Conservation (phyloP, 2,113 vertebrate genomes). For the Poeciliopsis turrubarensis region DNA sequence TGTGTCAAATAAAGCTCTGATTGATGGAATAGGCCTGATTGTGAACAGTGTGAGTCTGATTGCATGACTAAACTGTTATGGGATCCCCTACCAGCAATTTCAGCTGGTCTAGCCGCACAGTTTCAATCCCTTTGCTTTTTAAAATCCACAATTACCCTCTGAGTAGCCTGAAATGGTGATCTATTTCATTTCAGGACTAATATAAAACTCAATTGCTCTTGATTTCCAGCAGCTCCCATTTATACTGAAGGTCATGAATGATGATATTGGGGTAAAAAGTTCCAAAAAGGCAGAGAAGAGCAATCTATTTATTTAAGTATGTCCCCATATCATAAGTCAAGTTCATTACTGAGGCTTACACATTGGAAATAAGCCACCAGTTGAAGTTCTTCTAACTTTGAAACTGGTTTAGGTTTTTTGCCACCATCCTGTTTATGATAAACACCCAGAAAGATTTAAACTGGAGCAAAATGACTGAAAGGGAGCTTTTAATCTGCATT, state of each 20-base stretch:
- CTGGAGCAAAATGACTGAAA: background rate
- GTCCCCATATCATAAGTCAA: background rate
- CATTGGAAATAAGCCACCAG: background rate
- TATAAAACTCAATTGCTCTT: constrained; percentile 50
- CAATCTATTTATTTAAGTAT: constrained; percentile 14
- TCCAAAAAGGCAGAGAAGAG: background rate
- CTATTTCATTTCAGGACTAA: constrained; percentile 23
- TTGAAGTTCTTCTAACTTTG: background rate
- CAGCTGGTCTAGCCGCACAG: constrained; percentile 11
- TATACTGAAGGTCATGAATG: constrained; percentile 19
- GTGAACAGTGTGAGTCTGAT: constrained; percentile 69
- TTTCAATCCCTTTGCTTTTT: constrained; percentile 6
- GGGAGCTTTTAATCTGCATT: too few relatives aligned
- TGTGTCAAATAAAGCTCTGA: constrained; percentile 48
- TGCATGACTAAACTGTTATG: constrained; percentile 56
- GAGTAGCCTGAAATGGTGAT: constrained; percentile 55
- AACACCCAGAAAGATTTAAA: background rate
- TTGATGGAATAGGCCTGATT: constrained; percentile 68
- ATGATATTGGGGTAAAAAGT: background rate
- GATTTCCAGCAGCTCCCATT: constrained; percentile 40
- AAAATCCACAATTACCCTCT: constrained; percentile 36
- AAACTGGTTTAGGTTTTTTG: background rate
- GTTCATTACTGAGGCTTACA: background rate
- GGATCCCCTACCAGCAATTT: constrained; percentile 53
- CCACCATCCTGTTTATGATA: background rate